A percentile compares a stretch with the other conserved stretches of the same genome.
Evolutionary conservation across 2,113 vertebrate genomes (phyloP).

Genomic region (Lampris incognitus): DNA sequence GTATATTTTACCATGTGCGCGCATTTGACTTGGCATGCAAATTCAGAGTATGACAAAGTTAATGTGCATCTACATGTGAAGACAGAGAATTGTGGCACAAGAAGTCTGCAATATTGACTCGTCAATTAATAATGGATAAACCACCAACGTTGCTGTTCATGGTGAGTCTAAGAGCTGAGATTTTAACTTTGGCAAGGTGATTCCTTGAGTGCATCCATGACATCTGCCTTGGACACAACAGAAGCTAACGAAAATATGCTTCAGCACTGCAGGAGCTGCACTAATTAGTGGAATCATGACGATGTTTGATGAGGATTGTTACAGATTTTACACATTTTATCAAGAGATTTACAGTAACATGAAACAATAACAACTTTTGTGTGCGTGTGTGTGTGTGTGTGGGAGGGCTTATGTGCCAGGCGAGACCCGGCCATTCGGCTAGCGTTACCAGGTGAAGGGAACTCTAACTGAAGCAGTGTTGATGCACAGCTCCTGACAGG

Average conservation of each 20-base stretch:
- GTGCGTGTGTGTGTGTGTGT: too few species aligned
- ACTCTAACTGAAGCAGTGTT: neutral
- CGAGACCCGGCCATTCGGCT: too few species aligned
- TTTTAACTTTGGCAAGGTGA: neutral
- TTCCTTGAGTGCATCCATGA: slow-evolving; percentile 1
- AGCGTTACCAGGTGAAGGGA: neutral
- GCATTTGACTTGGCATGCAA: too few species aligned
- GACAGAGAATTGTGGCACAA: too few species aligned
- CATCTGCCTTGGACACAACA: slow-evolving; percentile 29
- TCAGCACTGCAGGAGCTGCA: slow-evolving; percentile 1
- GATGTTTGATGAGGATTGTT: slow-evolving; percentile 1
- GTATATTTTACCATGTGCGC: too few species aligned
- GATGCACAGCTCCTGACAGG: neutral
- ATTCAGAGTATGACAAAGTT: neutral
- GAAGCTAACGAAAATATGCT: slow-evolving; percentile 31
- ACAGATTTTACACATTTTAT: neutral
- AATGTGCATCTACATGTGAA: too few species aligned
- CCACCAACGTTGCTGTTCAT: neutral
- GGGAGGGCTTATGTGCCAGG: too few species aligned
- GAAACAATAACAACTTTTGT: too few species aligned
- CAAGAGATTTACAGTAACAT: neutral
- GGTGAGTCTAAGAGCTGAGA: neutral
- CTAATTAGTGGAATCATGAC: slow-evolving; percentile 20
- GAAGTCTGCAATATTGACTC: too few species aligned
- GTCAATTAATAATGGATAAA: too few species aligned